Percentiles rank a stretch among this genome's conserved stretches.
These are phyloP conservation scores for Parazoanthus darwini DNA, from an alignment of 92 coral and sea anemone species.

Conservation along the genomic window DNA sequence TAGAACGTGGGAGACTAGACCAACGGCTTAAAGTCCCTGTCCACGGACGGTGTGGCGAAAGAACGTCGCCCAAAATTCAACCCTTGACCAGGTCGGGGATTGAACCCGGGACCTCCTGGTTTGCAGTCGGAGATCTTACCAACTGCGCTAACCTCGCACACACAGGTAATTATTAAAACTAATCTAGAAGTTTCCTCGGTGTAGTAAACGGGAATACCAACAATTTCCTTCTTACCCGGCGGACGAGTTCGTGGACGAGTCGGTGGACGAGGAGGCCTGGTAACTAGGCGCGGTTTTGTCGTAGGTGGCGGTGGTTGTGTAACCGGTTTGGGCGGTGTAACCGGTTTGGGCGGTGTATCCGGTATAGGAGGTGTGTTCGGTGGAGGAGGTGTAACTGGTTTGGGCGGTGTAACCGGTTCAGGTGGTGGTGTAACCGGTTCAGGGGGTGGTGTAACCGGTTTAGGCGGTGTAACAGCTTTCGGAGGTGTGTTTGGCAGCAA, in stretches of 20 bases:
- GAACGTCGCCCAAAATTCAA: too few relatives aligned
- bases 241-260: slow-evolving; percentile 42
- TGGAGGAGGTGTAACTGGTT: slow-evolving; percentile 43
- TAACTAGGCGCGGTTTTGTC: slow-evolving; percentile 30
- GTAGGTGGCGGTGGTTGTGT: slow-evolving; percentile 15
- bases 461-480: slow-evolving; percentile 45
- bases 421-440: slow-evolving; percentile 63
- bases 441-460: slow-evolving; percentile 46
- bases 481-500: slow-evolving; percentile 30
- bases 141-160: too few relatives aligned
- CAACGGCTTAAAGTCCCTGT: too few relatives aligned
- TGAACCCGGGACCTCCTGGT: too few relatives aligned
- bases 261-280: slow-evolving; percentile 41
- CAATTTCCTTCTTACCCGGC: slow-evolving; percentile 13
- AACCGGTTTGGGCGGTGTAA: slow-evolving; percentile 47
- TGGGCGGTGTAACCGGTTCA: slow-evolving; percentile 66
- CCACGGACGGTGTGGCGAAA: too few relatives aligned
- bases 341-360: slow-evolving; percentile 57
- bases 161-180: too few relatives aligned
- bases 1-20: too few relatives aligned
- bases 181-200: too few relatives aligned
- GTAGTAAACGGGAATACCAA: not conserved
- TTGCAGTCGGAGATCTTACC: too few relatives aligned
- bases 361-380: slow-evolving; percentile 60
- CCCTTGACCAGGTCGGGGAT: too few relatives aligned